Conservation (phyloP, 2,888 invertebrate species). For the Labia minor region DNA sequence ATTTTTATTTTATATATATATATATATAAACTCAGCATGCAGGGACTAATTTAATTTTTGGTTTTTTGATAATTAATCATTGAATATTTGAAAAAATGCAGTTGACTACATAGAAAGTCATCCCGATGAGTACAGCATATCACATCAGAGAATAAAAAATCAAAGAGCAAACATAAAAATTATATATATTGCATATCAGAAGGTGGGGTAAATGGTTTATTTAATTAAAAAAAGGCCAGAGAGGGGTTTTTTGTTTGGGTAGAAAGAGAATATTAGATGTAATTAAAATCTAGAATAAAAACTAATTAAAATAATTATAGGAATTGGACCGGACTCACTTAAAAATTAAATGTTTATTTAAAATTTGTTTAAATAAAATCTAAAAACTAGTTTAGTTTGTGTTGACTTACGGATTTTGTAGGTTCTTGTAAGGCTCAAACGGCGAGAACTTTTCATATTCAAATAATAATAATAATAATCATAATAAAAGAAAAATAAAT, state of each 20-base stretch:
- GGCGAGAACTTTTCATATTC: not conserved
- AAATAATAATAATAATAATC: not conserved
- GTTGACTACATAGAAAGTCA: not conserved
- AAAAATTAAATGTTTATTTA: too few species aligned
- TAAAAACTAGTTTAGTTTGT: not conserved
- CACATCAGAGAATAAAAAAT: not conserved
- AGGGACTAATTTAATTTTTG: too few species aligned
- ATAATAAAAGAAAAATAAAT: not conserved
- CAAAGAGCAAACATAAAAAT: not conserved
- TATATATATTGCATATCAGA: too few species aligned
- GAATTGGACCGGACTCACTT: not conserved
- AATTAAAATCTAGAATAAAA: not conserved
- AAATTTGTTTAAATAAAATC: too few species aligned
- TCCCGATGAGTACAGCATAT: not conserved
- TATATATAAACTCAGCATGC: not conserved
- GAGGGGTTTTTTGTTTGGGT: too few species aligned
- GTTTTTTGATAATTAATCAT: too few species aligned
- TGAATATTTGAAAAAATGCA: not conserved
- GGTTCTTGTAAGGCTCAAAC: not conserved
- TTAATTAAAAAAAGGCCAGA: not conserved
- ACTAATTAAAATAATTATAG: not conserved
- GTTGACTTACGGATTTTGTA: conserved; percentile 5
- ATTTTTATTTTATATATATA: too few species aligned
- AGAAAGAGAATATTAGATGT: too few species aligned
- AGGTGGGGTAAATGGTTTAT: not conserved